These are phyloP conservation scores for Cyphomyrmex costatus DNA, from an alignment of 1,140 invertebrate genomes.

Conservation along the genomic window DNA sequence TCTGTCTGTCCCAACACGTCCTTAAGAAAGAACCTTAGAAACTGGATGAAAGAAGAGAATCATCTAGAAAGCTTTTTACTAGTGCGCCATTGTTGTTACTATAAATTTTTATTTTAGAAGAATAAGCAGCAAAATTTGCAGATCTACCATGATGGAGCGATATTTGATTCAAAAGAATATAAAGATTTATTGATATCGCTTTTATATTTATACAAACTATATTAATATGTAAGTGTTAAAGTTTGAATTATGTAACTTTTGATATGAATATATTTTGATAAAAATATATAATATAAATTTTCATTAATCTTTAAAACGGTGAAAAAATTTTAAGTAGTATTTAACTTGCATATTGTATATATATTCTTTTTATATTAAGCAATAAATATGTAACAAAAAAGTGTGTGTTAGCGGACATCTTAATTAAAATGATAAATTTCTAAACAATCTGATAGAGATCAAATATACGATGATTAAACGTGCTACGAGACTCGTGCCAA, in stretches of 20 bases:
- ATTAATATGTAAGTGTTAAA: neutral
- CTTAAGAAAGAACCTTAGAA: conserved; percentile 32
- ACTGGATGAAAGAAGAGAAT: conserved; percentile 18
- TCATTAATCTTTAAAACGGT: neutral
- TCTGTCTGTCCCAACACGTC: conserved; percentile 43
- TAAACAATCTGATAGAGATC: neutral
- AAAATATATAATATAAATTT: neutral
- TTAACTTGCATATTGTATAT: neutral
- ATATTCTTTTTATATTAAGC: neutral
- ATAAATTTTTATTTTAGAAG: conserved; percentile 29
- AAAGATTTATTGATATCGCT: neutral
- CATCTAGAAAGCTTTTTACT: conserved; percentile 28
- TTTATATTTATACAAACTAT: too few species aligned
- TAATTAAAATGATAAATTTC: neutral
- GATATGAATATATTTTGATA: too few species aligned
- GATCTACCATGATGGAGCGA: conserved; percentile 8
- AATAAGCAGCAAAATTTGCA: neutral
- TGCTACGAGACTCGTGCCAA: neutral
- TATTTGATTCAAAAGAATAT: neutral
- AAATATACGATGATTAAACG: neutral
- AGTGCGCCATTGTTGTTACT: neutral
- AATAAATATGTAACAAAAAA: neutral
- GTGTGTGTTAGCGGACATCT: neutral
- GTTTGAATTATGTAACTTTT: neutral
- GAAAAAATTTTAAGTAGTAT: neutral